Percentiles rank a stretch among this genome's conserved stretches.
Evolutionary conservation across 2,797 vertebrate species (phyloP).

Genomic region (Poecilia gillii): DNA sequence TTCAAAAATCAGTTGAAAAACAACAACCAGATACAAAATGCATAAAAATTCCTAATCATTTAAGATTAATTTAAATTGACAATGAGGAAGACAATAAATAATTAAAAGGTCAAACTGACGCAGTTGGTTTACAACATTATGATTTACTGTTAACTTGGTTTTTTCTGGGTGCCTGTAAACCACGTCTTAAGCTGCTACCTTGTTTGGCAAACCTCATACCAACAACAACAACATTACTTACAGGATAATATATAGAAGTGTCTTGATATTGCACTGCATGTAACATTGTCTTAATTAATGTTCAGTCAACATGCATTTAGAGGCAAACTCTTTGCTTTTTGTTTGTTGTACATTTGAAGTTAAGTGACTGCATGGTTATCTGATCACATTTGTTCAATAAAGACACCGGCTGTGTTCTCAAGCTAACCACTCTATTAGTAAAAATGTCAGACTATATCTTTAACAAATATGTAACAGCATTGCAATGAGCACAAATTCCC

Average conservation of each 20-base stretch:
- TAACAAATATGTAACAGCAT: not conserved
- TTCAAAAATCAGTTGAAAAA: not conserved
- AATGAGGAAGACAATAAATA: not conserved
- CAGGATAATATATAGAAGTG: not conserved
- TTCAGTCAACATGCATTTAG: not conserved
- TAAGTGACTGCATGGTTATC: not conserved
- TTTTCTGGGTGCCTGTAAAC: not conserved
- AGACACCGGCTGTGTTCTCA: not conserved
- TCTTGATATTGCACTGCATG: not conserved
- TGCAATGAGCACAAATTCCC: not conserved
- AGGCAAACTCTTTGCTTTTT: not conserved
- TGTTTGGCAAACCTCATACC: not conserved
- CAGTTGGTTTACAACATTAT: not conserved
- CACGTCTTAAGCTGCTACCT: not conserved
- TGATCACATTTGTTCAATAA: not conserved
- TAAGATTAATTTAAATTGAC: not conserved
- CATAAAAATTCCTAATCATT: not conserved
- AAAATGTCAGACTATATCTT: not conserved
- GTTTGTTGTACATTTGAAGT: not conserved
- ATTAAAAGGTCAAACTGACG: conserved; percentile 1
- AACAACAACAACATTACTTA: not conserved
- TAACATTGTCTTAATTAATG: not conserved
- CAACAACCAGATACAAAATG: not conserved
- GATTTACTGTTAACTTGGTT: not conserved
- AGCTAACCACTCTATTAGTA: not conserved